Conservation (phyloP, 2,888 invertebrate species). For the Pristionchus entomophagus region DNA sequence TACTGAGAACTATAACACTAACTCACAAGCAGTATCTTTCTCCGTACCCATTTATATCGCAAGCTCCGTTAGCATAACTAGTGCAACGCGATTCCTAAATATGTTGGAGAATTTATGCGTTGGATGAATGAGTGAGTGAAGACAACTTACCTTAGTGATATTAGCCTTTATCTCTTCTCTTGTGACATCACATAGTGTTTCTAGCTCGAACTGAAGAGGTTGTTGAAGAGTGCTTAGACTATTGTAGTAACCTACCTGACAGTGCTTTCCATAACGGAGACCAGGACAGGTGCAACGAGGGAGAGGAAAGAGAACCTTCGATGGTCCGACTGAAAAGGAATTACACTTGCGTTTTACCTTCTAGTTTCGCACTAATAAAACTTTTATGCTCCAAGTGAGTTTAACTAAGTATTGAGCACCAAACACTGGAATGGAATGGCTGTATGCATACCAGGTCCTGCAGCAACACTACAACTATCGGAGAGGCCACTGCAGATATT, state of each 20-base stretch:
- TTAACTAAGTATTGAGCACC: too few relatives aligned
- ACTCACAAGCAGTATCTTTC: slow-evolving; percentile 32
- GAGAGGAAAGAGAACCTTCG: slow-evolving; percentile 1
- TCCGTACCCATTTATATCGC: not conserved
- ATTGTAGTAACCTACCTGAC: not conserved
- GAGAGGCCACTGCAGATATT: not conserved
- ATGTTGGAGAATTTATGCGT: not conserved
- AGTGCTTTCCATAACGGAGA: not conserved
- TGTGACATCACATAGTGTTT: not conserved
- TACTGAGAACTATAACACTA: too few relatives aligned
- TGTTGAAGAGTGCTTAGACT: not conserved
- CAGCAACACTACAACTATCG: not conserved
- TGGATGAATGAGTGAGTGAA: not conserved
- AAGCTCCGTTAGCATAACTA: not conserved
- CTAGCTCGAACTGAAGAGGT: not conserved
- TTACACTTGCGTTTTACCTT: not conserved
- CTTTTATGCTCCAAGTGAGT: too few relatives aligned
- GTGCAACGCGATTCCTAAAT: slow-evolving; percentile 25
- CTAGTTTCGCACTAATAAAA: too few relatives aligned
- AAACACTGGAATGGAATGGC: too few relatives aligned
- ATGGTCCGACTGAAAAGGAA: not conserved
- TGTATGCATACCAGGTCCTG: too few relatives aligned
- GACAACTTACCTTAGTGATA: not conserved
- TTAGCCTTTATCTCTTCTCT: not conserved
- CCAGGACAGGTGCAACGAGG: slow-evolving; percentile 2